Evolutionary conservation across 2,113 vertebrate genomes (phyloP), one percentile per base, ranked within the genome.

Genomic region (Emberiza fucata): DNA sequence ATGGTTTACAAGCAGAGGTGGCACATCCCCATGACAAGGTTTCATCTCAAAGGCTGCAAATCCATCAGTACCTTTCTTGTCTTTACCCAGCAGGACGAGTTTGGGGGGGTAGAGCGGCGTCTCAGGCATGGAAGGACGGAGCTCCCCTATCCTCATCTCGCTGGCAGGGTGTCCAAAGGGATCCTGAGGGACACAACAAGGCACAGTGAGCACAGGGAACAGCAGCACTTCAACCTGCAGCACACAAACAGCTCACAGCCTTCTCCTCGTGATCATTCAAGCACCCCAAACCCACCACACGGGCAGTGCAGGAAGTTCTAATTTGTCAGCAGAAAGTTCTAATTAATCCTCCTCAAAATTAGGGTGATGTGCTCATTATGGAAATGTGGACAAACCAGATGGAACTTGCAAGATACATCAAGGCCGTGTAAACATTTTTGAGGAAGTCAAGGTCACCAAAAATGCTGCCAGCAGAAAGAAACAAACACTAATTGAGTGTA

Each of bases 71-170:
- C 99, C 99, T 99, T 99, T 99, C 98, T 99, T 99, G 88, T 99
- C 99, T 97, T 99, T 99, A 94, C 99, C 98, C 97, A 99, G 98
- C 76, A 99, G 98, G 86, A 99, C 99, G 97, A 99, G 99, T 97
- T 99, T 99, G 95, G 99, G 99, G 92, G 99, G 99, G 98, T 99
- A 99, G 97, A 99, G 98, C 19, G 99, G 98, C 37, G 99, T 98
- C 97, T 99, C 99, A 81, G 99, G 98, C 97, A 99, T 98, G 92
- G 99, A 99, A 39, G 99, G 99, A 88, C 99, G 98, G 98, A 99
- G 99, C 94, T 99, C 99, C 84, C 99, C 99, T 97, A 99, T 99
- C 81, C 99, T 99, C 98, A 99, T 99, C 97, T 99, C 99, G 66
- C 99, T 99, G 88, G 98, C 99, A 86, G 99, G 99, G 79, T 99